A percentile compares a stretch with the other conserved stretches of the same genome.
These are phyloP conservation scores for Orgyia antiqua DNA, from an alignment of 2,888 invertebrate genomes.

Conservation along the genomic window DNA sequence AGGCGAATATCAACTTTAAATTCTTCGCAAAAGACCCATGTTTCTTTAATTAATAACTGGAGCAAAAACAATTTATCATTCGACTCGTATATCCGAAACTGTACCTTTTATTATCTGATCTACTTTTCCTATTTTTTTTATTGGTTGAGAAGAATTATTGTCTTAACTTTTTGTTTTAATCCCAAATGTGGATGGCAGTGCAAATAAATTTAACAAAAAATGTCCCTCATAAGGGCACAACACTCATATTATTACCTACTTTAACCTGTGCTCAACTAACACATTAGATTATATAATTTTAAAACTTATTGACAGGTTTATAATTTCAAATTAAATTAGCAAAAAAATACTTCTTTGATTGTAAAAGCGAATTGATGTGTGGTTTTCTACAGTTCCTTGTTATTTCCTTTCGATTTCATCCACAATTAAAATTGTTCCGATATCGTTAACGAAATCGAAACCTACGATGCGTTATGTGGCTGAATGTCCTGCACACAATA, in stretches of 20 bases:
- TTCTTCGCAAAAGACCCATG: neutral
- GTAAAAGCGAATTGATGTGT: conserved; percentile 32
- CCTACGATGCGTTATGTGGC: conserved; percentile 68
- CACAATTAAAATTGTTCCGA: conserved; percentile 61
- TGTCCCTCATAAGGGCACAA: conserved; percentile 34
- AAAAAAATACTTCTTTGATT: conserved; percentile 8
- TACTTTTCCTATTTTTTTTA: conserved; percentile 65
- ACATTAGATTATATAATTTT: too few species aligned
- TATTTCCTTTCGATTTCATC: conserved; percentile 70
- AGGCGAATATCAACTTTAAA: conserved; percentile 21
- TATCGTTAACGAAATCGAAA: conserved; percentile 78
- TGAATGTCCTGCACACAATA: conserved; percentile 68
- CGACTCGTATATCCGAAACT: conserved; percentile 53
- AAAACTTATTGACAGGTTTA: too few species aligned
- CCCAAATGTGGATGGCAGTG: conserved; percentile 41
- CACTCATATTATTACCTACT: conserved; percentile 46
- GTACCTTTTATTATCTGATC: conserved; percentile 68
- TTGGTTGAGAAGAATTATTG: conserved; percentile 50
- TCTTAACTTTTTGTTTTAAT: conserved; percentile 64
- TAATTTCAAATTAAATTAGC: too few species aligned
- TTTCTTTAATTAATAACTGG: conserved; percentile 17
- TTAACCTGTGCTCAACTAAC: conserved; percentile 52
- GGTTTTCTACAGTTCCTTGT: conserved; percentile 20
- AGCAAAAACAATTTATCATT: conserved; percentile 60
- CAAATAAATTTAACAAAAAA: conserved; percentile 65